phyloP scores from a whole-genome alignment of 2,797 vertebrate species.

The Mormyrops attenuatus region DNA sequence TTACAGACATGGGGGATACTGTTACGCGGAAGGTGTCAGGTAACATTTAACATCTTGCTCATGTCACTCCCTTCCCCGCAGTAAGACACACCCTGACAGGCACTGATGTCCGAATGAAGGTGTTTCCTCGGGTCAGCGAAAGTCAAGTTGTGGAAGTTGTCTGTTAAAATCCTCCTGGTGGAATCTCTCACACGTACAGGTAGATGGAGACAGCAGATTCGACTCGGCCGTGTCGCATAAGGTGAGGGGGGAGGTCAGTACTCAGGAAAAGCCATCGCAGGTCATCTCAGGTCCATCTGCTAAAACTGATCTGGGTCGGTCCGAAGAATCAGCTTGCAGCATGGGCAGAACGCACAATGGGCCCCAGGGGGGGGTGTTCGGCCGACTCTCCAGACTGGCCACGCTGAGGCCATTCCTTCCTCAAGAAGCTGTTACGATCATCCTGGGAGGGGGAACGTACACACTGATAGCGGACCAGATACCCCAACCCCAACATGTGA shows the following conservation, averaged over 20 bases:
- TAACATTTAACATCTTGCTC: slow-evolving; percentile 16
- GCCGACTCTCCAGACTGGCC: no score
- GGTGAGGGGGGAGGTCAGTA: neutral
- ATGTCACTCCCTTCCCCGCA: neutral
- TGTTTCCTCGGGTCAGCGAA: neutral
- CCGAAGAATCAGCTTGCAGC: neutral
- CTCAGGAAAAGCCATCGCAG: slow-evolving; percentile 15
- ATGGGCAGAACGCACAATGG: neutral
- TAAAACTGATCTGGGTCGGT: slow-evolving; percentile 20
- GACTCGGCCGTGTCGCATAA: neutral
- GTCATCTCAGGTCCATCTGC: slow-evolving; percentile 12
- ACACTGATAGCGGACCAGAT: neutral
- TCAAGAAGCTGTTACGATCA: neutral
- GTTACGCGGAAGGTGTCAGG: slow-evolving; percentile 24
- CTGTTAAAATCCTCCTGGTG: neutral
- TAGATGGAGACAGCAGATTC: neutral
- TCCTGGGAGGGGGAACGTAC: neutral
- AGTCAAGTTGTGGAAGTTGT: neutral
- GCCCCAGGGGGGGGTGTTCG: no score
- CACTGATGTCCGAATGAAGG: neutral
- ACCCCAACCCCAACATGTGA: no score
- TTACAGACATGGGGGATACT: neutral
- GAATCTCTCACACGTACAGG: neutral
- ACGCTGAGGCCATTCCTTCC: neutral
- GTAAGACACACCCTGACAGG: neutral